Evolutionary conservation across 2,113 vertebrate species (phyloP).

Genomic region (Tyrannus savana): DNA sequence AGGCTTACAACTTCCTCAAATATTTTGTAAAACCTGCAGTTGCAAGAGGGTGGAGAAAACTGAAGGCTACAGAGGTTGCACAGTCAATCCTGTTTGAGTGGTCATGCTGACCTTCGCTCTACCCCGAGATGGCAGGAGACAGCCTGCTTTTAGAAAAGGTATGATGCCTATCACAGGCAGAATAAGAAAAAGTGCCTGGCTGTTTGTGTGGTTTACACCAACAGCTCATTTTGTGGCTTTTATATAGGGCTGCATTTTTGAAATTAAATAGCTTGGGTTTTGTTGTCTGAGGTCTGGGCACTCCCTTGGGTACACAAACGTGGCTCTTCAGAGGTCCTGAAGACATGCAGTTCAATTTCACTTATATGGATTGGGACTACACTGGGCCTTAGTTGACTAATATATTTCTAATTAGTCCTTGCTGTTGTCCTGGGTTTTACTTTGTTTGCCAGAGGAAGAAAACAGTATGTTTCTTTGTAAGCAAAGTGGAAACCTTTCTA

Average conservation of each 20-base stretch:
- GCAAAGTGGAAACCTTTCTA: background rate
- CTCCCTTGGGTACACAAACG: background rate
- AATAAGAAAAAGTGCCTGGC: background rate
- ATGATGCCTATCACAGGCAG: background rate
- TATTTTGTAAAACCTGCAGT: background rate
- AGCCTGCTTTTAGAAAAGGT: background rate
- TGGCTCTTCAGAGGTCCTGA: background rate
- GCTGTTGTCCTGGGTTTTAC: background rate
- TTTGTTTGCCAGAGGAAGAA: background rate
- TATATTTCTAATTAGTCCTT: background rate
- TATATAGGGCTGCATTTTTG: background rate
- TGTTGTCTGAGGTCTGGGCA: background rate
- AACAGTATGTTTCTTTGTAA: background rate
- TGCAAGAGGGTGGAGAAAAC: background rate
- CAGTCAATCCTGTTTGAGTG: background rate
- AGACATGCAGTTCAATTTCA: background rate
- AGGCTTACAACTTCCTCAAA: background rate
- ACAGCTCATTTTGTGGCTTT: background rate
- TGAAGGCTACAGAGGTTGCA: background rate
- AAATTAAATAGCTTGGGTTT: background rate
- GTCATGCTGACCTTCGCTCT: background rate
- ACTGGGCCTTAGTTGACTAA: background rate
- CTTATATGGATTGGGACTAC: background rate
- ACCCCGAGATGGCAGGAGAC: background rate
- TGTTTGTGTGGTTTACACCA: background rate